Base-by-base conservation (phyloP, 2,113 vertebrate species). In the Thomomys bottae region DNA sequence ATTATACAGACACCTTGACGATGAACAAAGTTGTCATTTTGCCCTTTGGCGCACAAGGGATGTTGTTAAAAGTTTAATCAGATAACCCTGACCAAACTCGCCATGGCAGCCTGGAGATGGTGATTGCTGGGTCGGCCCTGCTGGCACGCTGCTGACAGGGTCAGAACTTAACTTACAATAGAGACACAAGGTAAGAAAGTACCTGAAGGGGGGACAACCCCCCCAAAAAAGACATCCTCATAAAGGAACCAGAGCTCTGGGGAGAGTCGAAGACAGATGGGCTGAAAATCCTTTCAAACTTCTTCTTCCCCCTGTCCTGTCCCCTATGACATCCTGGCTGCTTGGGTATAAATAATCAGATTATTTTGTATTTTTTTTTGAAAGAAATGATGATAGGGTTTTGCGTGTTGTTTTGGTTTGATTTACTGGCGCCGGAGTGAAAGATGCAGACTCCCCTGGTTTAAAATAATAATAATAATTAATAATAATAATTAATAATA, bases 1-100 rank as follows among this genome's bases (percentile, higher is more conserved):
- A 99, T 98, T 98, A 98, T 98, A 98, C 98, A 98, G 98, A 98
- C 98, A 98, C 98, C 98, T 98, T 98, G 98, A 98, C 98, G 97
- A 98, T 97, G 98, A 97, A 97, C 97, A 98, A 97, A 98, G 97
- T 98, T 98, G 98, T 98, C 98, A 98, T 98, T 98, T 98, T 98
- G 98, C 98, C 98, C 98, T 98, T 98, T 98, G 98, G 98, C 97
- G 98, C 98, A 98, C 98, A 98, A 97, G 98, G 98, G 98, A 98
- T 98, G 98, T 98, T 98, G 98, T 98, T 98, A 98, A 98, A 98
- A 98, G 98, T 98, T 98, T 98, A 98, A 98, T 98, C 97, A 98
- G 98, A 97, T 96, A 97, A 98, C 97, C 97, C 98, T 98, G 98
- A 98, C 98, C 98, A 98, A 97, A 96, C 98, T 97, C 96, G 97